Conservation (phyloP, 2,888 invertebrate species). For the Chymomyza amoena region DNA sequence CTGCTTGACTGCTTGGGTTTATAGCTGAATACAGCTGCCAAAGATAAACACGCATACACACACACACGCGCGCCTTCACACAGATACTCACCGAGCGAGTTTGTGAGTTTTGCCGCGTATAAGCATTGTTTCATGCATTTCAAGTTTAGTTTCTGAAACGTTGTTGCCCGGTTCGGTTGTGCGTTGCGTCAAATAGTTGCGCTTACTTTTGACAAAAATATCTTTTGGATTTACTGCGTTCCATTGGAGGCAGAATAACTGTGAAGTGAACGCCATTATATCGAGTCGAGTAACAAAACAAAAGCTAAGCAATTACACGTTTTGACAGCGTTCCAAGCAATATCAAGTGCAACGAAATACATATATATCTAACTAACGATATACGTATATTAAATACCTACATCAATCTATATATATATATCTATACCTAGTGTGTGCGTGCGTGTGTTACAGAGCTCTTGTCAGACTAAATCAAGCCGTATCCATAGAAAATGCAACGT, state of each 20-base stretch:
- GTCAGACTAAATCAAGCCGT: conserved; percentile 13
- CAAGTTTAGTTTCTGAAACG: conserved; percentile 72
- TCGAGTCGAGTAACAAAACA: conserved; percentile 23
- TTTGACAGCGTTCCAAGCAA: conserved; percentile 4
- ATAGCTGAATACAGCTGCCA: conserved; percentile 55
- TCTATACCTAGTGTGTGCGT: conserved; percentile 21
- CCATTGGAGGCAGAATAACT: conserved; percentile 1
- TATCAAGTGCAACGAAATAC: conserved; percentile 16
- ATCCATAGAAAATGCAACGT: conserved; percentile 23
- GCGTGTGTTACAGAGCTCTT: conserved; percentile 22
- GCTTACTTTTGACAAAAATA: not conserved
- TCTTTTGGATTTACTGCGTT: conserved; percentile 4
- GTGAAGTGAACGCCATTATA: conserved; percentile 21
- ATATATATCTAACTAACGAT: not conserved
- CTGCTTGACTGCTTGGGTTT: conserved; percentile 34
- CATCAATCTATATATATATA: not conserved
- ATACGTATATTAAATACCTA: not conserved
- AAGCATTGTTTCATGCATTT: conserved; percentile 31
- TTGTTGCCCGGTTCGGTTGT: conserved; percentile 68
- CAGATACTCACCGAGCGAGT: not conserved
- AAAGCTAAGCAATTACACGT: not conserved
- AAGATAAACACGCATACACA: conserved; percentile 16
- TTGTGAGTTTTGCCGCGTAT: conserved; percentile 14
- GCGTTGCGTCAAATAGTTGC: conserved; percentile 29
- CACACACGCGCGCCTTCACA: not conserved